Conservation (phyloP, 2,888 invertebrate genomes). For the Leptarthrus brevirostris region DNA sequence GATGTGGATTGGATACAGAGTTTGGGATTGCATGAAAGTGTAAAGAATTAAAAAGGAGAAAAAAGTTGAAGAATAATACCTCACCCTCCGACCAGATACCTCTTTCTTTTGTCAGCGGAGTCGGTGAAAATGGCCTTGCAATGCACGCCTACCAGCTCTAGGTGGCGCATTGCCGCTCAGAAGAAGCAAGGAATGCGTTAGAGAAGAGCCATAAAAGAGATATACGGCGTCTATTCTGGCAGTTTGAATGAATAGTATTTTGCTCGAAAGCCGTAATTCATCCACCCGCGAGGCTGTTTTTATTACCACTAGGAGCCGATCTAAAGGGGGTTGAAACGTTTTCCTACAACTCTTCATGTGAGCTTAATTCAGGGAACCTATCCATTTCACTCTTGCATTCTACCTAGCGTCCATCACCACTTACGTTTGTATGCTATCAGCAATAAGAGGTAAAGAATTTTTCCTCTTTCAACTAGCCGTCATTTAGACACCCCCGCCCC, state of each 20-base stretch:
- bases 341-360: no score
- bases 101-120: not conserved
- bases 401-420: no score
- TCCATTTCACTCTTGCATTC: no score
- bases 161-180: not conserved
- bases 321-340: not conserved
- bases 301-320: constrained; percentile 32
- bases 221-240: constrained; percentile 48
- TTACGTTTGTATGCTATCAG: not conserved
- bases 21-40: constrained; percentile 28
- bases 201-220: constrained; percentile 48
- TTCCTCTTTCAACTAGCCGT: no score
- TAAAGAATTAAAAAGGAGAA: constrained; percentile 31
- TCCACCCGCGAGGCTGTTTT: constrained; percentile 49
- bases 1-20: constrained; percentile 2
- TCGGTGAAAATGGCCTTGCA: constrained; percentile 23
- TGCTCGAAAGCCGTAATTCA: constrained; percentile 44
- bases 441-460: constrained; percentile 15
- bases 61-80: constrained; percentile 39
- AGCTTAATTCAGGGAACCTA: no score
- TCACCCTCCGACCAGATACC: not conserved
- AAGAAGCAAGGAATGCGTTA: constrained; percentile 15
- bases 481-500: no score
- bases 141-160: not conserved
- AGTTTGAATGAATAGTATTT: constrained; percentile 50